Conservation (phyloP, 2,113 vertebrate species). For the Phasianus colchicus region DNA sequence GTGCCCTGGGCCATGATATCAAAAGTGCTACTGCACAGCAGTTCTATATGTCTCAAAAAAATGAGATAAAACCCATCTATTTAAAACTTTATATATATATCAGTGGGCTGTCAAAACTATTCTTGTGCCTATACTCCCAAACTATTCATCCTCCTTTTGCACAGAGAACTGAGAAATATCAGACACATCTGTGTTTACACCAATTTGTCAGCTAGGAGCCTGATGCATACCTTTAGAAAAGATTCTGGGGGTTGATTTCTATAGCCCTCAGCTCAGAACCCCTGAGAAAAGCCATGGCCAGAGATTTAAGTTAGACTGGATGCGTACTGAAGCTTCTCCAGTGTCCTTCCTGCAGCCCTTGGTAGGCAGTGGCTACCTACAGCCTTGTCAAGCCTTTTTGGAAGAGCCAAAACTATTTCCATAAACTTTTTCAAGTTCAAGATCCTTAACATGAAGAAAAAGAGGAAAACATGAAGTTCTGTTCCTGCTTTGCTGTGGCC, state of each 20-base stretch:
- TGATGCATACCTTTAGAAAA: background rate
- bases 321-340: background rate
- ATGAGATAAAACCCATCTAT: background rate
- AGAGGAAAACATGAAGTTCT: background rate
- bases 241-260: background rate
- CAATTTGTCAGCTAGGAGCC: background rate
- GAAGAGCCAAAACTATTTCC: background rate
- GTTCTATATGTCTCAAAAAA: background rate
- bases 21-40: background rate
- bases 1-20: background rate
- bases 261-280: background rate
- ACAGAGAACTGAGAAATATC: background rate
- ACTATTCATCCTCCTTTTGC: background rate
- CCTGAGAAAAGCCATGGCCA: background rate
- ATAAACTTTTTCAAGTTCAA: background rate
- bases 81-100: background rate
- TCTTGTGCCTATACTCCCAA: background rate
- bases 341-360: background rate
- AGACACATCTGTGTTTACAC: background rate
- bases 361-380: background rate
- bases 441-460: background rate
- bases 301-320: background rate
- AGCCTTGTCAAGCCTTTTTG: background rate
- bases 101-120: background rate
- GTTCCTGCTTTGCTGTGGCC: background rate